A percentile compares a stretch with the other conserved stretches of the same genome.
Evolutionary conservation across 2,797 vertebrate genomes (phyloP).

Genomic region (Danio tinwini): DNA sequence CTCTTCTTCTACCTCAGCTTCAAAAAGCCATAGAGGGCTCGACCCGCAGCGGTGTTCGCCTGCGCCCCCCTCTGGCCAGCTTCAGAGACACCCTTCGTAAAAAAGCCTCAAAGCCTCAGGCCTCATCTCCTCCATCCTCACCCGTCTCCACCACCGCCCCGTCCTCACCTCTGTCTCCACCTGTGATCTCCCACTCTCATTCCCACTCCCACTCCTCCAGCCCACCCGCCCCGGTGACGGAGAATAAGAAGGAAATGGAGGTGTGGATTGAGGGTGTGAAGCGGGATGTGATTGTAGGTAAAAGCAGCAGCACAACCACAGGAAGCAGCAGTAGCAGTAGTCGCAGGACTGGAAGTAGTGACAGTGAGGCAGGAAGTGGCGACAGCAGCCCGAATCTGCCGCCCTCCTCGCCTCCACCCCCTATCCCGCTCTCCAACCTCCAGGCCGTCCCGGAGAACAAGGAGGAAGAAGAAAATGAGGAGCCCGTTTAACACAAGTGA

Average conservation of each 20-base stretch:
- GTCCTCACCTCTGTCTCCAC: constrained; percentile 12
- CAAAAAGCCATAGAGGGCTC: constrained; percentile 95
- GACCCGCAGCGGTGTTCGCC: constrained; percentile 85
- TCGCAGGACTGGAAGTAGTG: constrained; percentile 42
- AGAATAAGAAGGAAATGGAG: constrained; percentile 66
- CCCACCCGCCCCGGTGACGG: not conserved
- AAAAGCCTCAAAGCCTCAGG: constrained; percentile 60
- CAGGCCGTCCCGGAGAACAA: constrained; percentile 55
- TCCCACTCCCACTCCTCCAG: not conserved
- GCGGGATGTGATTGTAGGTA: constrained; percentile 54
- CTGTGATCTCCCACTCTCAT: not conserved
- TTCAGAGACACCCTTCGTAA: constrained; percentile 83
- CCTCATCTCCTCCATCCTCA: constrained; percentile 53
- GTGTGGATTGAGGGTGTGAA: constrained; percentile 69
- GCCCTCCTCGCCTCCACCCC: constrained; percentile 60
- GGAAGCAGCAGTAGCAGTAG: constrained; percentile 52
- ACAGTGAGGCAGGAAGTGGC: constrained; percentile 47
- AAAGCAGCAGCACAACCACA: constrained; percentile 46
- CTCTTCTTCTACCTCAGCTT: constrained; percentile 74
- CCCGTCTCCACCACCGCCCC: constrained; percentile 19
- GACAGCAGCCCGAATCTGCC: constrained; percentile 62
- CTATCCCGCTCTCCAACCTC: constrained; percentile 62
- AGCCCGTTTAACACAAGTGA: constrained; percentile 67
- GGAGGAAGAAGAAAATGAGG: constrained; percentile 62
- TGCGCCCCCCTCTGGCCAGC: constrained; percentile 91